phyloP scores from a whole-genome alignment of 2,888 invertebrate species.

The Mamestra brassicae region DNA sequence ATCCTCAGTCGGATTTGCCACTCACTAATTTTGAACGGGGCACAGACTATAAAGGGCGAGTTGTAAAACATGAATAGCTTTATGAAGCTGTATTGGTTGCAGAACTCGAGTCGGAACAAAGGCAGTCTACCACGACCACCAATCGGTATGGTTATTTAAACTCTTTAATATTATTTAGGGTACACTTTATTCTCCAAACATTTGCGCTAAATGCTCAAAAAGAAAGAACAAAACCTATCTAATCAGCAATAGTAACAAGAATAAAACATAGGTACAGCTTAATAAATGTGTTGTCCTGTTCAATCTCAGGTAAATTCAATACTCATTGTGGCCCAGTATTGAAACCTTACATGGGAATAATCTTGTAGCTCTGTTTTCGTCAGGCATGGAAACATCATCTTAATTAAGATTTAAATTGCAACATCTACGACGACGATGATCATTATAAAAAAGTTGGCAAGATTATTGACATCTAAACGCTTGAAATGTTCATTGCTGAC shows the following conservation, averaged over 20 bases:
- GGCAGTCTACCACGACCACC: constrained; percentile 68
- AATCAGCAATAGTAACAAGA: not conserved
- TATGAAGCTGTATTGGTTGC: constrained; percentile 89
- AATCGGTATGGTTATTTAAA: constrained; percentile 78
- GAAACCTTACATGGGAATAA: not conserved
- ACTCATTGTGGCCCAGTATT: not conserved
- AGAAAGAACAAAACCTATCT: not conserved
- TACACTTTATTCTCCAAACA: not conserved
- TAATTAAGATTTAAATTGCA: not conserved
- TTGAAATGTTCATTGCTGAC: not conserved
- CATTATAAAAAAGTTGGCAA: not conserved
- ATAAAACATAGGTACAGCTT: not conserved
- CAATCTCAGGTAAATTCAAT: not conserved
- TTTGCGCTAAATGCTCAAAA: constrained; percentile 2
- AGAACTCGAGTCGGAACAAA: constrained; percentile 82
- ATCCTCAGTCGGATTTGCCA: not conserved
- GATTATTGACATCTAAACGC: not conserved
- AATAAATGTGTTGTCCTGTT: constrained; percentile 3
- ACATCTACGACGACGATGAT: not conserved
- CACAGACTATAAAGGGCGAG: constrained; percentile 13
- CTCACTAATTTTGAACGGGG: not conserved
- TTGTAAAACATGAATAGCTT: constrained; percentile 65
- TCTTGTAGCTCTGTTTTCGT: constrained; percentile 9
- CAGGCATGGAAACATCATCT: not conserved
- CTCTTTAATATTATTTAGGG: constrained; percentile 31